Evolutionary conservation across 92 coral and sea anemone species (phyloP).

Genomic region (Actinostola sp.): DNA sequence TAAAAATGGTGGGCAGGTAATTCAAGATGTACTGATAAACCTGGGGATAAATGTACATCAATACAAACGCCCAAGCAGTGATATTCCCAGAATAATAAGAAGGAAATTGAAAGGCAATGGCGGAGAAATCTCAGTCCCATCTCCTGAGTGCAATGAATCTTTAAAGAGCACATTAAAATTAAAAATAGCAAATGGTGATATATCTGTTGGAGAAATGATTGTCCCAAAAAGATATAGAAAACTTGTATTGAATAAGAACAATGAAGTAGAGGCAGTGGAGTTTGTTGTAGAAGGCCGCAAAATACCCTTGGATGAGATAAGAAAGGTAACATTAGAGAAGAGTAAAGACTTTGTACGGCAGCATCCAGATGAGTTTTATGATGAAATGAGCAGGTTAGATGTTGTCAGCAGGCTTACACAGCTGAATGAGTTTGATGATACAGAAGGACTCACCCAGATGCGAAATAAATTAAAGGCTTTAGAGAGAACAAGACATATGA

Average conservation of each 20-base stretch:
- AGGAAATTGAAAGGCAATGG: conserved; percentile 11
- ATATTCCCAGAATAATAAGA: background rate
- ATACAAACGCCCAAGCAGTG: background rate
- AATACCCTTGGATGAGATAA: conserved; percentile 12
- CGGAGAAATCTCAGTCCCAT: conserved; percentile 13
- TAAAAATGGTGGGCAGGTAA: conserved; percentile 20
- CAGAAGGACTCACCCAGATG: background rate
- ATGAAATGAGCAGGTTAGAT: conserved; percentile 1
- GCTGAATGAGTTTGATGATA: conserved; percentile 4
- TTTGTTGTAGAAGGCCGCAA: conserved; percentile 1
- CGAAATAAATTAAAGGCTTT: too few species aligned
- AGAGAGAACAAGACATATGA: too few species aligned
- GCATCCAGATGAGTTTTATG: background rate
- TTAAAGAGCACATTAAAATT: conserved; percentile 3
- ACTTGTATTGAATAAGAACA: conserved; percentile 3
- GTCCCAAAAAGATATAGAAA: conserved; percentile 20
- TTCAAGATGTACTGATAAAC: background rate
- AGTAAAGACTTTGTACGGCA: background rate
- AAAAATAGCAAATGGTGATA: conserved; percentile 14
- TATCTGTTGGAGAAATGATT: conserved; percentile 17
- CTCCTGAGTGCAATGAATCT: conserved; percentile 9
- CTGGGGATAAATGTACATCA: conserved; percentile 6
- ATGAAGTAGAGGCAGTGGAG: conserved; percentile 2
- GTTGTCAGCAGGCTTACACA: background rate
- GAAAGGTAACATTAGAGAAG: background rate